Percentiles rank a stretch among this genome's conserved stretches.
phyloP scores from a whole-genome alignment of 2,113 vertebrate species.

The Gallinago jamesoni region DNA sequence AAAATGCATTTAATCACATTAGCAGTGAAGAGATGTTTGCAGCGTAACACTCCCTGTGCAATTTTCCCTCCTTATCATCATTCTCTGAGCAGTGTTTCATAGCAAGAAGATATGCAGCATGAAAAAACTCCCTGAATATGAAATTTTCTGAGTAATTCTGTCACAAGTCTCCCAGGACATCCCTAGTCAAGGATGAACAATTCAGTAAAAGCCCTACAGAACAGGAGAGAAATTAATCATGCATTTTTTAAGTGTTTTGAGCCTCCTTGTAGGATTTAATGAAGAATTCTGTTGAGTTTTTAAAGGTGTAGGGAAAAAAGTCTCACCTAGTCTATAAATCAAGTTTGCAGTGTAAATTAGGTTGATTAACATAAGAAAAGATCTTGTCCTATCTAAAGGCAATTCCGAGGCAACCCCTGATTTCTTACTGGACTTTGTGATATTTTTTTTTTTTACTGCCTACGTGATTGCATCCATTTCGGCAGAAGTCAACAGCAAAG shows the following conservation, averaged over 20 bases:
- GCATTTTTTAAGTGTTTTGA: conserved; percentile 57
- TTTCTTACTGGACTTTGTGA: background rate
- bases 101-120: conserved; percentile 16
- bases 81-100: conserved; percentile 1
- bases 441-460: background rate
- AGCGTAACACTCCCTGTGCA: background rate
- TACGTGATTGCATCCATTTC: background rate
- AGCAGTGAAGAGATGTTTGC: conserved; percentile 19
- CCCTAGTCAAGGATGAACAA: conserved; percentile 53
- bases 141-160: conserved; percentile 42
- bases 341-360: background rate
- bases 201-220: conserved; percentile 47
- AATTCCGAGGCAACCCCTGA: background rate
- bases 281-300: conserved; percentile 35
- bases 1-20: conserved; percentile 10
- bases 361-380: background rate
- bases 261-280: conserved; percentile 37
- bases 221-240: conserved; percentile 51
- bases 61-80: background rate
- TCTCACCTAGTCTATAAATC: background rate
- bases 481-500: background rate
- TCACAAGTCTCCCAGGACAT: conserved; percentile 54
- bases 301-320: background rate
- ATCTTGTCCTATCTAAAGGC: background rate
- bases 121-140: conserved; percentile 36